Evolutionary conservation across 1,140 invertebrate genomes (phyloP).

Genomic region (Olivierus martensii): DNA sequence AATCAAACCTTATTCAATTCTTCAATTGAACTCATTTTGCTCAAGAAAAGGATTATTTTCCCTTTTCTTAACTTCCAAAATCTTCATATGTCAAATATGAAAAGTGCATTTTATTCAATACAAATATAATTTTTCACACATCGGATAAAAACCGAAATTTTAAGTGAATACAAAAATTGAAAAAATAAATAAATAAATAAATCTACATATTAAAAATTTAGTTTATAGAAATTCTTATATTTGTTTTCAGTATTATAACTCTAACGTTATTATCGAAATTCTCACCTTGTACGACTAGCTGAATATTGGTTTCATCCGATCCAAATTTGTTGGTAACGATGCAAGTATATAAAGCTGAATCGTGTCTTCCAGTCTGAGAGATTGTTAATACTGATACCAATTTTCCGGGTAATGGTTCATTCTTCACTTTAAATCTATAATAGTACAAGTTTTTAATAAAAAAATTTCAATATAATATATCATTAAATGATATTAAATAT

Average conservation of each 20-base stretch:
- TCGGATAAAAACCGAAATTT: no score
- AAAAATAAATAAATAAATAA: not conserved
- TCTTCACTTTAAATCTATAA: no score
- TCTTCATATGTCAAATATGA: not conserved
- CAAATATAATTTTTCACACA: no score
- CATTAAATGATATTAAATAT: no score
- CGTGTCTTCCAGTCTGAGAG: constrained; percentile 23
- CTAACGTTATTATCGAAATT: not conserved
- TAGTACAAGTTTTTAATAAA: no score
- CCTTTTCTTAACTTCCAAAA: not conserved
- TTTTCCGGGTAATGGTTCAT: no score
- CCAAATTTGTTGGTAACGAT: constrained; percentile 30
- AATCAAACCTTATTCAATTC: no score
- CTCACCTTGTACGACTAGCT: constrained; percentile 82
- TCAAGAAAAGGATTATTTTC: constrained; percentile 1
- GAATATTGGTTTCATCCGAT: constrained; percentile 59
- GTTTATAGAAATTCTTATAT: not conserved
- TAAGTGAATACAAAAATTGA: no score
- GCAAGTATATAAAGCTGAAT: constrained; percentile 34
- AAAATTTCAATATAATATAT: no score
- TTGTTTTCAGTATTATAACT: no score
- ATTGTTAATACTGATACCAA: constrained; percentile 15
- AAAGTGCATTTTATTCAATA: not conserved
- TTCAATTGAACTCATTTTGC: not conserved
- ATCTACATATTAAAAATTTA: not conserved